Conservation (phyloP, 1,140 invertebrate species). For the Cydia pomonella region DNA sequence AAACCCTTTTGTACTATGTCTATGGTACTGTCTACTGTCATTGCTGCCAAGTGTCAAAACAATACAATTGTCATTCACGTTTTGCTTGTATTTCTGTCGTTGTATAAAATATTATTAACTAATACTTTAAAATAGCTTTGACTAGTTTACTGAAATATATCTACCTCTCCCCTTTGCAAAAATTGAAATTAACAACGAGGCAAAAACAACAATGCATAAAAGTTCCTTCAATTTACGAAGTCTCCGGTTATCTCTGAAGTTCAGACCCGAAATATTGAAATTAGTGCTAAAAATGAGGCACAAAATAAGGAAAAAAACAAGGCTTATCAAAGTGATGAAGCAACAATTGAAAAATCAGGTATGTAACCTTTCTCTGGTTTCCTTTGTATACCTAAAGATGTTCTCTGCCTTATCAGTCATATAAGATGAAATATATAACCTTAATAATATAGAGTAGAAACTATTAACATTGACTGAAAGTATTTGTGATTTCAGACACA, state of each 20-base stretch:
- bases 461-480: background rate
- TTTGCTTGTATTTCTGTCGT: no score
- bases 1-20: no score
- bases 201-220: constrained; percentile 32
- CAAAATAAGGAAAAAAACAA: constrained; percentile 59
- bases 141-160: background rate
- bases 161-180: background rate
- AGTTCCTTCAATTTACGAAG: constrained; percentile 42
- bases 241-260: constrained; percentile 64
- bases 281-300: constrained; percentile 69
- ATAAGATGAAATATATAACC: background rate
- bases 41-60: no score
- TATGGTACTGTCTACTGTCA: no score
- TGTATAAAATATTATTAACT: no score
- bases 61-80: no score
- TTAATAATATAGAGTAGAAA: background rate
- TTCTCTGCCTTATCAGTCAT: background rate
- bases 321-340: constrained; percentile 57
- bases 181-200: background rate
- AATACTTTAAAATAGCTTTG: background rate
- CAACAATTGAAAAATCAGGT: constrained; percentile 47
- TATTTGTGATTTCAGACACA: constrained; percentile 7
- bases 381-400: background rate
- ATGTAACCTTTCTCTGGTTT: constrained; percentile 33
- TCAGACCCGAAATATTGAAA: constrained; percentile 65